Conservation (phyloP, 1,140 invertebrate genomes). For the Neodiprion fabricii region DNA sequence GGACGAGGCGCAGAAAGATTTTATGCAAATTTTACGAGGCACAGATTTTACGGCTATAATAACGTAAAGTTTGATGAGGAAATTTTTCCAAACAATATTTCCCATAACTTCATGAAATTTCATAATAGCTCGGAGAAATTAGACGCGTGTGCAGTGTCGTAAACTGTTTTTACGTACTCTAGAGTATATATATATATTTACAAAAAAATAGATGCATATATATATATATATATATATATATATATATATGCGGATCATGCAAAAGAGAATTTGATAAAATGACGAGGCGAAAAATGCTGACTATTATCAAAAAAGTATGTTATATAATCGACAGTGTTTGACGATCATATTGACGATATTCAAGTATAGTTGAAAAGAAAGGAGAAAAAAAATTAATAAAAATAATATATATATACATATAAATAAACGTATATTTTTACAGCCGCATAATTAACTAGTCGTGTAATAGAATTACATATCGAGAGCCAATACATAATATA, state of each 20-base stretch:
- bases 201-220: slow-evolving; percentile 21
- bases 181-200: no score
- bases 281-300: no score
- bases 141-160: slow-evolving; percentile 3
- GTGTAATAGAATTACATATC: slow-evolving; percentile 14
- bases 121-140: slow-evolving; percentile 61
- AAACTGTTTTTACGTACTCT: no score
- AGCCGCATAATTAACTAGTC: slow-evolving; percentile 12
- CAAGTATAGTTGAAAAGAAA: neutral
- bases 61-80: no score
- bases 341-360: neutral
- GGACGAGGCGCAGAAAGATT: no score
- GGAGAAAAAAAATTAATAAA: slow-evolving; percentile 2
- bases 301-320: no score
- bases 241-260: slow-evolving; percentile 21
- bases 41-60: no score
- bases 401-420: slow-evolving; percentile 9
- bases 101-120: slow-evolving; percentile 72
- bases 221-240: slow-evolving; percentile 23
- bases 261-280: no score
- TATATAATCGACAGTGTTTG: no score
- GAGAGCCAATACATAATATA: slow-evolving; percentile 1
- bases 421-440: slow-evolving; percentile 16
- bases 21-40: no score
- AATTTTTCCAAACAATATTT: slow-evolving; percentile 35